These are phyloP conservation scores for Clytia hemisphaerica DNA, from an alignment of 30 jellyfish, hydroid and myxozoan species.

Conservation along the genomic window DNA sequence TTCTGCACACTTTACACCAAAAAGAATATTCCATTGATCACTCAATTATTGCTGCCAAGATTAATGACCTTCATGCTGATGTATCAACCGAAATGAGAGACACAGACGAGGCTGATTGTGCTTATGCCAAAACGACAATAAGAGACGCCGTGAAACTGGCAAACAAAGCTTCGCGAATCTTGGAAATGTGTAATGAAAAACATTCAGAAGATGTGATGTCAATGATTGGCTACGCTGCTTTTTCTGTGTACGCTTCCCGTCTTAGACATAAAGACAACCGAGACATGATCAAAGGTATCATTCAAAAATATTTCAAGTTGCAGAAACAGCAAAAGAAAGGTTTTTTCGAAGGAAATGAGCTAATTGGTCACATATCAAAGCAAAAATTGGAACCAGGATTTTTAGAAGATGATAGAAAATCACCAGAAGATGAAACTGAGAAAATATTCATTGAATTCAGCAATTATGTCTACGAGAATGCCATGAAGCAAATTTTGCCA, in stretches of 20 bases:
- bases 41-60: background rate
- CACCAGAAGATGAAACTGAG: too few relatives aligned
- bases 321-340: too few relatives aligned
- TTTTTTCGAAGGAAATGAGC: too few relatives aligned
- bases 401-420: too few relatives aligned
- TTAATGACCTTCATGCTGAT: background rate
- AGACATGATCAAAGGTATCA: background rate
- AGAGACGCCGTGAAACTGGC: constrained; percentile 3
- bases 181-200: background rate
- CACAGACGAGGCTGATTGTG: background rate
- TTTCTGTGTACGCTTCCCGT: background rate
- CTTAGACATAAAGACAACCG: background rate
- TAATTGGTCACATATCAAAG: too few relatives aligned
- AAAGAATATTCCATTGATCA: background rate
- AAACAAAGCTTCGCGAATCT: background rate
- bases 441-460: background rate
- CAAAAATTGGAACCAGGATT: too few relatives aligned
- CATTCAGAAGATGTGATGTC: too few relatives aligned
- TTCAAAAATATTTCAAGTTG: too few relatives aligned
- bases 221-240: background rate
- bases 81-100: background rate
- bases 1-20: background rate
- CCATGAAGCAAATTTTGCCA: background rate
- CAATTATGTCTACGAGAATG: background rate
- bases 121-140: background rate